Base-by-base conservation (phyloP, 2,797 vertebrate species). In the Helostoma temminkii region DNA sequence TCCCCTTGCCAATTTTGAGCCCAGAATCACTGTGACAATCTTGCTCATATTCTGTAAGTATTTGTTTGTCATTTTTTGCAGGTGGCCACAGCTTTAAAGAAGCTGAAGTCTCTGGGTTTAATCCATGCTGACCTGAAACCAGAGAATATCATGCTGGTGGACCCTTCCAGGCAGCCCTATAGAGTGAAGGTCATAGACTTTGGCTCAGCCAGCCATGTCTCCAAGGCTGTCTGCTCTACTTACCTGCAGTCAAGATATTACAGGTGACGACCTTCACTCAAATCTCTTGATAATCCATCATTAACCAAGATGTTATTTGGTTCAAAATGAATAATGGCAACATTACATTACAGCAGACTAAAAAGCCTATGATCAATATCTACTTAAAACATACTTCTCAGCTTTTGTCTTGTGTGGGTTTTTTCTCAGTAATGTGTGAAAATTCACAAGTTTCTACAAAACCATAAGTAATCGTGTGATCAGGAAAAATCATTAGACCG, bases 141-240 rank as follows among this genome's bases (percentile, higher is more conserved):
- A 22, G 97, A 99, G 91, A 99, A 99, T 92, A 99, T 99, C 93
- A 99, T 99, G 97, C 93, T 99, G 92, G 96, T 99, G 88, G 97
- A 99, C 93, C 97, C 97, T 8, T 85, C 94, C 75, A 94, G 96
- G 71, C 97, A 98, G 91, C 98, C 98, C 36, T 99, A 98, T 91
- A 94, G 96, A 80, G 97, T 99, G 78, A 99, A 99, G 92, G 98
- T 99, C 60, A 99, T 99, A 66, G 98, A 99, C 91, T 99, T 99
- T 71, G 98, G 98, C 71, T 99, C 98, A 36, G 98, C 98, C 87
- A 98, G 96, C 91, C 97, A 99, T 6, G 95, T 98, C 64, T 99
- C 97, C 91, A 99, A 99, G 92, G 97, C 97, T n/a, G 96, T 99
- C 74, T 99, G 98, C 90, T 98, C 98, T 57, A 98, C 97, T 1